phyloP scores from a whole-genome alignment of 2,113 vertebrate genomes.

The Ameiurus melas region DNA sequence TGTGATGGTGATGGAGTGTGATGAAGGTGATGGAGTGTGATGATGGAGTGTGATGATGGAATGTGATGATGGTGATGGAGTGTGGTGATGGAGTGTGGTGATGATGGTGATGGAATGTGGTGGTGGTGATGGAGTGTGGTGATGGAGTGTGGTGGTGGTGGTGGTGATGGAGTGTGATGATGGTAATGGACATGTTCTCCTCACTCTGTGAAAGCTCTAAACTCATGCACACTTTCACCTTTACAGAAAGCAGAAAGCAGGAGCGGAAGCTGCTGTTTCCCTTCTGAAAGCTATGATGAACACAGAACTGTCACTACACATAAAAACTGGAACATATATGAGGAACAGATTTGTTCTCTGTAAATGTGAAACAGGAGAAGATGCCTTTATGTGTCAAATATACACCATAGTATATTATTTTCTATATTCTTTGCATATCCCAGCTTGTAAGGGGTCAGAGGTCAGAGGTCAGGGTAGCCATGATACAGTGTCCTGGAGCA shows the following conservation, averaged over 20 bases:
- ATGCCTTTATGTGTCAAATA: not conserved
- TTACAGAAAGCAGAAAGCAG: not conserved
- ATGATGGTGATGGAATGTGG: no score
- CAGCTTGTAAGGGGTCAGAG: not conserved
- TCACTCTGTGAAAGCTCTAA: not conserved
- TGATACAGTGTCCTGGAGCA: not conserved
- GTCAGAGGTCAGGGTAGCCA: not conserved
- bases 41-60: no score
- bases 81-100: no score
- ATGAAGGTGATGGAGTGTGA: no score
- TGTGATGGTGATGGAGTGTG: no score
- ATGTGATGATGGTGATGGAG: no score
- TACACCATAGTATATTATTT: not conserved
- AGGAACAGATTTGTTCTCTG: slow-evolving; percentile 3
- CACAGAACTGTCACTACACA: not conserved
- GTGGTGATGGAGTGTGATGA: no score
- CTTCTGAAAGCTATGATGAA: slow-evolving; percentile 1
- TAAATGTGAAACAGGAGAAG: not conserved
- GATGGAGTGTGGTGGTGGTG: no score
- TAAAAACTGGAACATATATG: not conserved
- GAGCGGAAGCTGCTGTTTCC: slow-evolving; percentile 16
- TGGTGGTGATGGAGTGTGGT: no score
- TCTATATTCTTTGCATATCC: not conserved
- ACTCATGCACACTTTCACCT: not conserved
- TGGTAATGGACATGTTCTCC: not conserved